Base-by-base conservation (phyloP, 2,113 vertebrate genomes). In the Scolopax mira region DNA sequence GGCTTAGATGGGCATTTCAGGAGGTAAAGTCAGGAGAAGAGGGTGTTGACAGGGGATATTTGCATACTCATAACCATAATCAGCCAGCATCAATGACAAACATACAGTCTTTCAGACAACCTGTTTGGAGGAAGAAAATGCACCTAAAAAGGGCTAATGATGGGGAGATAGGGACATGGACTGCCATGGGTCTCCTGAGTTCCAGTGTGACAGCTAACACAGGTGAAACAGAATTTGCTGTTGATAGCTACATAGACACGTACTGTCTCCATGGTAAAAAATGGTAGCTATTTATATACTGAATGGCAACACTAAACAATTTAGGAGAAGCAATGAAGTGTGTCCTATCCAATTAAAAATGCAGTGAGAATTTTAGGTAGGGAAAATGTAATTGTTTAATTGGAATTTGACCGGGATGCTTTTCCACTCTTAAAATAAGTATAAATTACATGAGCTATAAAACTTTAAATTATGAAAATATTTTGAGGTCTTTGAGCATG, bases 371-470 rank as follows among this genome's bases (percentile, higher is more conserved):
- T 88, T 96, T 95, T 94, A 89, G 88, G 80, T 83, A 93, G 84
- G 91, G 69, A 78, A 75, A 95, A 74, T 82, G 69, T 77, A 94
- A 94, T 95, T 96, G 95, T 94, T 96, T 96, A 94, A 96, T 95
- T 95, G 91, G 94, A 96, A 79, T 95, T 85, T 94, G 89, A 96
- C 85, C 11, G 18, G 71, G 51, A 65, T 92, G 42, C 72, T 91
- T 97, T 94, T 88, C 72, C 25, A 54, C 52, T 93, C 52, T 93
- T 94, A 91, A 89, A 95, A 85, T 71, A 78, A 92, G 65, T 96
- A 85, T 91, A 77, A 73, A 95, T 96, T 89, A 66, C 44, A 18
- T 85, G 67, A 93, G 35, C 93, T 78, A 73, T 94, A 74, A 81
- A 87, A 94, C 87, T 92, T 89, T 93, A 95, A 95, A 79, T 86